phyloP scores from a whole-genome alignment of 2,888 invertebrate species.

The Axea sp. region DNA sequence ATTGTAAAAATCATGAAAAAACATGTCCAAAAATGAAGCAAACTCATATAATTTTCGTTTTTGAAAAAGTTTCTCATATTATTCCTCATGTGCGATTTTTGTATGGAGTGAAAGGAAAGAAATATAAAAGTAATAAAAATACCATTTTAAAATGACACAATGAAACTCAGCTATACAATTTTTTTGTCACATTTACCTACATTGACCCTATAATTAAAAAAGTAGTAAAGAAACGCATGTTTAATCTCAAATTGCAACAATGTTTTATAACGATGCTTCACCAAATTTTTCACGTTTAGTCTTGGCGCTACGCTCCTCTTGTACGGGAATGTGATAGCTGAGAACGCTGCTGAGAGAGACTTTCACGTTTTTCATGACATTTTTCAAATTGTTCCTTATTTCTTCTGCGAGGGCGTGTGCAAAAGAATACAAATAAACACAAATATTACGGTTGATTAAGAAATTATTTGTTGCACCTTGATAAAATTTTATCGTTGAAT shows the following conservation, averaged over 20 bases:
- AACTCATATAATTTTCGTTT: too few relatives aligned
- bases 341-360: slow-evolving; percentile 76
- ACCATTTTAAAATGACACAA: too few relatives aligned
- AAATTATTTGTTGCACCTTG: neutral
- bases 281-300: slow-evolving; percentile 74
- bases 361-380: slow-evolving; percentile 73
- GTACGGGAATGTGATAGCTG: slow-evolving; percentile 76
- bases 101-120: too few relatives aligned
- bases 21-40: too few relatives aligned
- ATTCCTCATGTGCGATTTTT: too few relatives aligned
- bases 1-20: too few relatives aligned
- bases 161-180: too few relatives aligned
- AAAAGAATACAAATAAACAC: slow-evolving; percentile 36
- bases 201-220: too few relatives aligned
- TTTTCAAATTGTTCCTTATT: slow-evolving; percentile 66
- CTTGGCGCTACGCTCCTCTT: slow-evolving; percentile 72
- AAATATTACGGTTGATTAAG: slow-evolving; percentile 9
- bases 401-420: slow-evolving; percentile 66
- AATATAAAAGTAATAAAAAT: too few relatives aligned
- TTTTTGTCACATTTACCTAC: too few relatives aligned
- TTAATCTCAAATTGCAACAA: slow-evolving; percentile 5
- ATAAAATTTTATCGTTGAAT: neutral
- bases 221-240: too few relatives aligned
- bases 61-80: too few relatives aligned
- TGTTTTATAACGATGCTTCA: slow-evolving; percentile 64